A percentile compares a stretch with the other conserved stretches of the same genome.
Evolutionary conservation across 1,140 invertebrate genomes (phyloP).

Genomic region (Pogonus chalceus): DNA sequence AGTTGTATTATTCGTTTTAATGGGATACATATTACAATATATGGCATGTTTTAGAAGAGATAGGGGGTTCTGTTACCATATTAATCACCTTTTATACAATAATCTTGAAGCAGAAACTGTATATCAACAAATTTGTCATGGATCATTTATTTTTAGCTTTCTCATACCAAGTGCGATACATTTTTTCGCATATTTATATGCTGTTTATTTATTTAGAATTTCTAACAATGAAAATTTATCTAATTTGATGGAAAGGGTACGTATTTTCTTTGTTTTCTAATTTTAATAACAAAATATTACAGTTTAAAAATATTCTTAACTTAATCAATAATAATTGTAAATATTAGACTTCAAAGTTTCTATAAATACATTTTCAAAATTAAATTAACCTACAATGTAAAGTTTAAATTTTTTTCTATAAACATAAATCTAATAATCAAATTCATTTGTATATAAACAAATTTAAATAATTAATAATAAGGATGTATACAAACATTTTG

Average conservation of each 20-base stretch:
- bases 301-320: slow-evolving; percentile 24
- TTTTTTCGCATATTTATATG: slow-evolving; percentile 64
- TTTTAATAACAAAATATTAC: slow-evolving; percentile 16
- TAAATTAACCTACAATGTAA: slow-evolving; percentile 9
- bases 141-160: slow-evolving; percentile 63
- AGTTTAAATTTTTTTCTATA: slow-evolving; percentile 5
- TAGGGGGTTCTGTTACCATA: slow-evolving; percentile 58
- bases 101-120: slow-evolving; percentile 30
- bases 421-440: neutral
- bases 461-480: no score
- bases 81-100: slow-evolving; percentile 21
- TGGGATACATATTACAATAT: slow-evolving; percentile 65
- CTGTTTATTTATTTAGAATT: slow-evolving; percentile 66
- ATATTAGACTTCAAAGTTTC: slow-evolving; percentile 1
- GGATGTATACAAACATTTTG: no score
- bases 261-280: slow-evolving; percentile 19
- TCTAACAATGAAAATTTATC: slow-evolving; percentile 80
- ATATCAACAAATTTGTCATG: slow-evolving; percentile 52
- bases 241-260: slow-evolving; percentile 80
- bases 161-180: slow-evolving; percentile 69
- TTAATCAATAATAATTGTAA: neutral
- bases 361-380: slow-evolving; percentile 1
- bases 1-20: slow-evolving; percentile 50
- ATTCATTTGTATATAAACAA: no score
- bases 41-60: slow-evolving; percentile 67